Evolutionary conservation across 2,797 vertebrate species (phyloP).

Genomic region (Sparus aurata): DNA sequence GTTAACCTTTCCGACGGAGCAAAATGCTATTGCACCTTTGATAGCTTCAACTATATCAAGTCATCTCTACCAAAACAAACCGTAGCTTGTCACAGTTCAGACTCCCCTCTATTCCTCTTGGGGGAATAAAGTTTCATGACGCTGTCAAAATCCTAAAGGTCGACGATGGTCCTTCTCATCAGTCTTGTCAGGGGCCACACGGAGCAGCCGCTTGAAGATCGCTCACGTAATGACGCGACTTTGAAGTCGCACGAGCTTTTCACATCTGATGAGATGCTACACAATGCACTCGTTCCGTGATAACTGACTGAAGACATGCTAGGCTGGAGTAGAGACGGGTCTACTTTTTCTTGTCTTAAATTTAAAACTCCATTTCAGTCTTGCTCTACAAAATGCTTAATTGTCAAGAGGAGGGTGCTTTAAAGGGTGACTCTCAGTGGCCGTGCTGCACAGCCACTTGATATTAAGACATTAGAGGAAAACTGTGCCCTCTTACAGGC

Average conservation of each 20-base stretch:
- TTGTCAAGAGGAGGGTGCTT: no score
- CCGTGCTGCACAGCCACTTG: background rate
- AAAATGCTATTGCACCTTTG: background rate
- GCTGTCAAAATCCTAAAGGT: constrained; percentile 67
- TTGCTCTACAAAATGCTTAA: background rate
- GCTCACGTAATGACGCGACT: constrained; percentile 5
- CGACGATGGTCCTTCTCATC: constrained; percentile 47
- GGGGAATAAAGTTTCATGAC: constrained; percentile 51
- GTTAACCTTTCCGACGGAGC: constrained; percentile 3
- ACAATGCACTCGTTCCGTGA: background rate
- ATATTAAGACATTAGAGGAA: background rate
- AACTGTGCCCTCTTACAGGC: background rate
- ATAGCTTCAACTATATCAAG: background rate
- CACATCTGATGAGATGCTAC: background rate
- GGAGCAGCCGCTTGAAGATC: constrained; percentile 16
- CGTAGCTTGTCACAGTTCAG: constrained; percentile 21
- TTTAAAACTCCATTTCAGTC: background rate
- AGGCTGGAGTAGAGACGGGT: background rate
- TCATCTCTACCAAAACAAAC: constrained; percentile 13
- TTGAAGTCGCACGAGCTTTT: constrained; percentile 14
- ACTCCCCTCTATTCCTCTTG: constrained; percentile 22
- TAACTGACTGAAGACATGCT: background rate
- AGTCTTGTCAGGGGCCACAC: constrained; percentile 27
- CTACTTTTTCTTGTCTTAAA: background rate
- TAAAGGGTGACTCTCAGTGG: no score